These are phyloP conservation scores for Lepilemur ruficaudatus DNA, from an alignment of 2,797 vertebrate species.

Conservation along the genomic window DNA sequence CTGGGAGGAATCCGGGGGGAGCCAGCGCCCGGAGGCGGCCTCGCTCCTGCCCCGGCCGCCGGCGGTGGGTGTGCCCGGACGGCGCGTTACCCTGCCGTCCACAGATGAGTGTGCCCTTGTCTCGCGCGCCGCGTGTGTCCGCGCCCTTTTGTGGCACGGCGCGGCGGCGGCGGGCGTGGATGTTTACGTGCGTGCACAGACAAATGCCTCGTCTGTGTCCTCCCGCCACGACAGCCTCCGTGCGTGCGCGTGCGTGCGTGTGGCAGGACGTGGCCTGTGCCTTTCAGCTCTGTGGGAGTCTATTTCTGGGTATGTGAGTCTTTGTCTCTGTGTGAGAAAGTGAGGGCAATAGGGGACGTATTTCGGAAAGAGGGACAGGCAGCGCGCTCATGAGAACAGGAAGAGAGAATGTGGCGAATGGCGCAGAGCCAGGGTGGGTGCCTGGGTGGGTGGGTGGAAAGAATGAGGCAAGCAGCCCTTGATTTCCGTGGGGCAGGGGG, in stretches of 20 bases:
- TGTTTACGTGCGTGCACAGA: slow-evolving; percentile 23
- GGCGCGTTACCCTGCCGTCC: background rate
- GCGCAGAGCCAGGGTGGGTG: background rate
- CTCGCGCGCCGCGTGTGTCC: slow-evolving; percentile 34
- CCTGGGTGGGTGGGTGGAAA: background rate
- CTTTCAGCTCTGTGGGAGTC: slow-evolving; percentile 35
- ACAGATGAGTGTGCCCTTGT: slow-evolving; percentile 57
- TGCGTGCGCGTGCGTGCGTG: slow-evolving; percentile 3
- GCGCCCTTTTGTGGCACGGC: slow-evolving; percentile 56
- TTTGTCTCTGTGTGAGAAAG: slow-evolving; percentile 61
- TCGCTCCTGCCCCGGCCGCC: background rate
- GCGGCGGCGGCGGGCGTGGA: slow-evolving; percentile 33
- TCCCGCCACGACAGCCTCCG: background rate
- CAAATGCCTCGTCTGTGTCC: slow-evolving; percentile 44
- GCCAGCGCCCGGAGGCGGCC: slow-evolving; percentile 46
- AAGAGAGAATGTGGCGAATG: slow-evolving; percentile 3
- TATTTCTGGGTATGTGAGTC: slow-evolving; percentile 68
- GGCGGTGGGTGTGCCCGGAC: slow-evolving; percentile 40
- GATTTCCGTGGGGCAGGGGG: background rate
- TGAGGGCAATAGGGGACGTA: slow-evolving; percentile 48
- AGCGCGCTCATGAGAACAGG: slow-evolving; percentile 23
- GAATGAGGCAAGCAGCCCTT: background rate
- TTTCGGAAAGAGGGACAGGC: slow-evolving; percentile 56
- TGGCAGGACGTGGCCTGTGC: slow-evolving; percentile 50
- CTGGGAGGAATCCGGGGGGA: slow-evolving; percentile 72